Evolutionary conservation across 2,888 invertebrate species (phyloP).

Genomic region (Smittia aterrima): DNA sequence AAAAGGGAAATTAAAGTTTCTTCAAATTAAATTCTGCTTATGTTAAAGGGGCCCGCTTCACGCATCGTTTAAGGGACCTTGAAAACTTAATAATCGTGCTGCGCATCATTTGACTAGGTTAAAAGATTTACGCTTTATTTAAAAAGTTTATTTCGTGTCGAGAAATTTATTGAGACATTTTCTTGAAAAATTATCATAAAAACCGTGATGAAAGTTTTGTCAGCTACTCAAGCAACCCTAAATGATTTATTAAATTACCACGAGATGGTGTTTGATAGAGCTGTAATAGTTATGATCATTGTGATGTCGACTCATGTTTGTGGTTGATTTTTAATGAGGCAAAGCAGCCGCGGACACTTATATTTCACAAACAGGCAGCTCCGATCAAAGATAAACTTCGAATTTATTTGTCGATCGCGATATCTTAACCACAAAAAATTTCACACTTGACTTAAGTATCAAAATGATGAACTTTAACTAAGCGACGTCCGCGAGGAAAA

Average conservation of each 20-base stretch:
- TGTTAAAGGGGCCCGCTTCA: no score
- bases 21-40: no score
- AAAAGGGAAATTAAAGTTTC: no score
- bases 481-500: not conserved
- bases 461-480: conserved; percentile 34
- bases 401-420: no score
- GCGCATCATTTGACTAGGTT: no score
- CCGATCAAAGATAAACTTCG: no score
- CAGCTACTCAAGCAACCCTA: no score
- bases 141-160: not conserved
- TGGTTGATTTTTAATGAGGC: not conserved
- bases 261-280: not conserved
- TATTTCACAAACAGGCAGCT: no score
- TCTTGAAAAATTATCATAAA: not conserved
- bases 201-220: no score
- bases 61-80: no score
- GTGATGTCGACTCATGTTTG: not conserved
- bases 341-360: no score
- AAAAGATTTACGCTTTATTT: not conserved
- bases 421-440: not conserved
- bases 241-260: not conserved
- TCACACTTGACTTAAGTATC: conserved; percentile 28
- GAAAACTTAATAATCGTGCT: no score
- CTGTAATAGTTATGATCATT: not conserved
- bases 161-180: not conserved